Evolutionary conservation across 2,797 vertebrate genomes (phyloP).

Genomic region (Scleropages formosus): DNA sequence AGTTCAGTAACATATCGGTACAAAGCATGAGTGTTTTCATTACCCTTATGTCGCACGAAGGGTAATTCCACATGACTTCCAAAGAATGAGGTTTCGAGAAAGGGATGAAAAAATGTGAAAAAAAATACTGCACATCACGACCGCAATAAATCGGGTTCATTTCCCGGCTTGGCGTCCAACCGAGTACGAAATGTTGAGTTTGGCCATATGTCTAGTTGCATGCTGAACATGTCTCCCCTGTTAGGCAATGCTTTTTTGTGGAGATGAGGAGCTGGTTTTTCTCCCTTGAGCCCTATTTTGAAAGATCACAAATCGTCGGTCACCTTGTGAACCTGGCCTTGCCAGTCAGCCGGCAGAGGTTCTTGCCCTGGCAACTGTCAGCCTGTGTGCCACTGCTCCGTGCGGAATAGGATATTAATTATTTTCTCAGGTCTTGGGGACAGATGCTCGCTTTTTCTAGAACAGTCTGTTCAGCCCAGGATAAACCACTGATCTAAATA

Average conservation of each 20-base stretch:
- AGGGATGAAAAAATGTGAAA: background rate
- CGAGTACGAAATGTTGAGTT: no score
- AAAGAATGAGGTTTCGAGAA: slow-evolving; percentile 5
- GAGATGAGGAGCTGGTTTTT: background rate
- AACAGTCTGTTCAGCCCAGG: background rate
- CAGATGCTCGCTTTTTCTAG: background rate
- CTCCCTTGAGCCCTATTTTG: background rate
- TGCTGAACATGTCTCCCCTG: background rate
- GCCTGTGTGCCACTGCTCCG: background rate
- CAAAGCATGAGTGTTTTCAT: background rate
- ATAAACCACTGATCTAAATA: background rate
- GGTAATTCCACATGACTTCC: background rate
- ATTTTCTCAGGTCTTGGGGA: background rate
- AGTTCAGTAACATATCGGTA: background rate
- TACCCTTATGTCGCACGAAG: background rate
- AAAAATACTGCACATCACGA: background rate
- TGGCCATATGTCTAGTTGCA: no score
- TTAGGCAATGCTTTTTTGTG: background rate
- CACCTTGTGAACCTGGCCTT: background rate
- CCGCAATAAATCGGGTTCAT: no score
- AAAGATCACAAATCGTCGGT: background rate
- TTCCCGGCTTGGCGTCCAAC: no score
- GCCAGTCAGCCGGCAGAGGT: no score
- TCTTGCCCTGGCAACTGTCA: no score
- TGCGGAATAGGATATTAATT: background rate